Base-by-base conservation (phyloP, 2,113 vertebrate species). In the Myodes glareolus region DNA sequence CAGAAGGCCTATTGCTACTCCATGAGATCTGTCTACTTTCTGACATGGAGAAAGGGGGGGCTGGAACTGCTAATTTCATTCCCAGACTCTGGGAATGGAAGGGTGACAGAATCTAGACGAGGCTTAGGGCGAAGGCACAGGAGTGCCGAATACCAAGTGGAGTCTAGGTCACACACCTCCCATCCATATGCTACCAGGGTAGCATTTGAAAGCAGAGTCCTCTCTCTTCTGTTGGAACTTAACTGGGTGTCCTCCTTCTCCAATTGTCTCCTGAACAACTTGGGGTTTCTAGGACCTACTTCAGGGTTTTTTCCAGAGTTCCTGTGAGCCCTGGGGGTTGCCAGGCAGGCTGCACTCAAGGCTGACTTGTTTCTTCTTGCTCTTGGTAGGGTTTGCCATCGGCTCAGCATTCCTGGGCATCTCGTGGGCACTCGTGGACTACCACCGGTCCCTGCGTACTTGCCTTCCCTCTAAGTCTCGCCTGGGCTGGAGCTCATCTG, bases 391-490 rank as follows among this genome's bases (percentile, higher is more conserved):
- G 92, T 95, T 99, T 89, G 99, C 99, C 90, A 98, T 99, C 21
- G 98, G 98, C 42, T 98, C 98, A 0, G 99, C 99, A 0, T 99
- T 99, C 81, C 97, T 99, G 1, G 99, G 99, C 27, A 99, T 99
- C 72, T 99, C 99, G 0, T 99, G 99, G 99, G 99, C 99, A 31
- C 98, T 99, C 50, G 98, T 99, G 88, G 99, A 99, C 76, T 99
- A 99, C 94, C 99, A 99, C 96, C 99, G 99, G 96, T 99, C 99
- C 17, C 98, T 99, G 97, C 99, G 99, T 5, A 98, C 98, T 97
- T 99, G 99, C 98, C 98, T 99, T 21, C 98, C 98, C 0, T 98
- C 99, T 82, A 99, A 99, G 94, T 96, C 98, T 1, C 97, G 98
- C 92, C 99, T 99, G 96, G 98, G 97, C 75, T 94, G 85, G 97